Base-by-base conservation (phyloP, 2,797 vertebrate genomes). In the Cheirogaleus major region DNA sequence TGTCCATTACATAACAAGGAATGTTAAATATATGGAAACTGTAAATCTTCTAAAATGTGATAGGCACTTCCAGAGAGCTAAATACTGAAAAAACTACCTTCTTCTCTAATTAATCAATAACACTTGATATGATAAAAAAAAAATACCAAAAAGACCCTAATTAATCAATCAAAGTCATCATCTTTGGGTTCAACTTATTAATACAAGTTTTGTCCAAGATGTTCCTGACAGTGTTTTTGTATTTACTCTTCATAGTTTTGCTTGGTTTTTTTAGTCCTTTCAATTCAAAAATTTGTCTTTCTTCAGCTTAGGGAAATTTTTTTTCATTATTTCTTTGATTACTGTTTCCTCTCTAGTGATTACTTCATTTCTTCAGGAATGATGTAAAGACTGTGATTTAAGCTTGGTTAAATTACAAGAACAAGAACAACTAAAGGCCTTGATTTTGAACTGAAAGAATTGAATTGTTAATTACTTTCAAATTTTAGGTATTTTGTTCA, bases 31-130 rank as follows among this genome's bases (percentile, higher is more conserved):
- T 38, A 96, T 90, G 96, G 97, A 98, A 98, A 98, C 57, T 88
- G 52, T 78, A 69, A 89, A 84, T 89, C 80, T 96, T 97, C 92
- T 87, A 95, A 97, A 97, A 98, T 98, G 94, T 98, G 97, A 95
- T 93, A 98, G 96, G 96, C 95, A 98, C 97, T 98, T 98, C 94
- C 98, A 98, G n/a, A 94, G 43, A 97, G 83, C 96, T 97, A 98
- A 93, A 98, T 98, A 95, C 17, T 12, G 48, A 69, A 98, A 38
- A 84, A 95, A 97, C 92, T 97, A 97, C 97, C 90, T 97, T 97
- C 96, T 97, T 97, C 96, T 93, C 87, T 98, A 97, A 38, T 38
- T 38, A 38, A 97, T 91, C 96, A 97, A 97, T 97, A 98, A 96
- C 96, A 97, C 69, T 87, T 97, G 96, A 95, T 96, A 94, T 32